These are phyloP conservation scores for Chrosomus eos DNA, from an alignment of 2,797 vertebrate species.

Conservation along the genomic window DNA sequence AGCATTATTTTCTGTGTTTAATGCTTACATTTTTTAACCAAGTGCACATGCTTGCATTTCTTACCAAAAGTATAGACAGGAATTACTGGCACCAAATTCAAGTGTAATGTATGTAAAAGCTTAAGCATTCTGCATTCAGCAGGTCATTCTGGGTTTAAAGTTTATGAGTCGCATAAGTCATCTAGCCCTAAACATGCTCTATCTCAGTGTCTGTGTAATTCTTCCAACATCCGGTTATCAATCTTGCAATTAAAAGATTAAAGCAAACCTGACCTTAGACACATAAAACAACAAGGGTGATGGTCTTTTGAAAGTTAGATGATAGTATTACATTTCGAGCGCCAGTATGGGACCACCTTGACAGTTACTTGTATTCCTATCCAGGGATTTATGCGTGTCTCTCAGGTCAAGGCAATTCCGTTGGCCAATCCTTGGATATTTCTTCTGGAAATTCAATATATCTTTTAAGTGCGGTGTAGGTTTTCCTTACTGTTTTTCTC, in stretches of 20 bases:
- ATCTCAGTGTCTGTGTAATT: slow-evolving; percentile 77
- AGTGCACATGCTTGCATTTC: not conserved
- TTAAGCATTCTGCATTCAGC: slow-evolving; percentile 78
- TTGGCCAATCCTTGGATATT: not conserved
- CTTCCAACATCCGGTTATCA: slow-evolving; percentile 79
- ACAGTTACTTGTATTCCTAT: slow-evolving; percentile 75
- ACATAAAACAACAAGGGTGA: slow-evolving; percentile 82
- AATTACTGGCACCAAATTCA: not conserved
- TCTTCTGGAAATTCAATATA: not conserved
- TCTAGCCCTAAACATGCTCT: slow-evolving; percentile 80
- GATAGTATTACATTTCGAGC: slow-evolving; percentile 71
- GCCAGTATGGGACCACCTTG: slow-evolving; percentile 82
- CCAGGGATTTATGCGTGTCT: not conserved
- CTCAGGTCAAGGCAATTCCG: slow-evolving; percentile 8
- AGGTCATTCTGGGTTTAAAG: slow-evolving; percentile 81
- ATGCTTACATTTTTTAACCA: slow-evolving; percentile 3
- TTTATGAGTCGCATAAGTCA: slow-evolving; percentile 81
- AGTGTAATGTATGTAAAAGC: slow-evolving; percentile 72
- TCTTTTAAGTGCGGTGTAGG: not conserved
- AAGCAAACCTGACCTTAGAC: slow-evolving; percentile 74
- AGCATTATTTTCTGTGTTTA: not conserved
- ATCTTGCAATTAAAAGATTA: slow-evolving; percentile 77
- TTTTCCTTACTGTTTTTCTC: not conserved
- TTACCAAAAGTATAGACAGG: not conserved
- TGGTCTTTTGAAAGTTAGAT: slow-evolving; percentile 77